Conservation (phyloP, 2,888 invertebrate species). For the Sinotaia quadrata region DNA sequence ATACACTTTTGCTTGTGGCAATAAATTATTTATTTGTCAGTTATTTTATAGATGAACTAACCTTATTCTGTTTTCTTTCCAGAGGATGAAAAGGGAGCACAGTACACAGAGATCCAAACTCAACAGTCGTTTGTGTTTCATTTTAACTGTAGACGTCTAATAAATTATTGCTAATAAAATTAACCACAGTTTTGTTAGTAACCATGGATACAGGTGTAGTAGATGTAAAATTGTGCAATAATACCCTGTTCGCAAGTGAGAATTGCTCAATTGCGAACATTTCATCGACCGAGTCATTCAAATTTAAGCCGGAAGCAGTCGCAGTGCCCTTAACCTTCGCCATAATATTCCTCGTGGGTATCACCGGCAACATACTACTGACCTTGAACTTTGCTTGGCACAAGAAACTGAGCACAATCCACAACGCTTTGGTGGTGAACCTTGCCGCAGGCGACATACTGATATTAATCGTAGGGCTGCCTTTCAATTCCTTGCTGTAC, state of each 20-base stretch:
- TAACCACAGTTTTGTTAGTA: too few relatives aligned
- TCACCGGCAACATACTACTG: constrained; percentile 43
- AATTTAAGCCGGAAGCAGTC: constrained; percentile 34
- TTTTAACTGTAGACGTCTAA: too few relatives aligned
- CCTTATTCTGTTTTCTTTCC: too few relatives aligned
- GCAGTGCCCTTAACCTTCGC: constrained; percentile 42
- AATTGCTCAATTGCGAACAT: constrained; percentile 19
- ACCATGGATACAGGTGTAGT: too few relatives aligned
- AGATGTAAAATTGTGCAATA: constrained; percentile 19
- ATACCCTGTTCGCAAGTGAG: background rate
- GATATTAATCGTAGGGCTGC: constrained; percentile 42
- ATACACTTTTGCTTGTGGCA: too few relatives aligned
- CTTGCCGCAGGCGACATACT: constrained; percentile 46
- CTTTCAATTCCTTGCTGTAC: constrained; percentile 47
- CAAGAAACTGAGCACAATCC: constrained; percentile 40
- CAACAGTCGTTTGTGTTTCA: too few relatives aligned
- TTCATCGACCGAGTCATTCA: background rate
- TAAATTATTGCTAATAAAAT: too few relatives aligned
- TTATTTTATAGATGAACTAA: too few relatives aligned
- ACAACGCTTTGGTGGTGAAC: constrained; percentile 44
- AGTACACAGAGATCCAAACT: too few relatives aligned
- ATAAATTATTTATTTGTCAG: too few relatives aligned
- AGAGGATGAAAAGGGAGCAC: too few relatives aligned
- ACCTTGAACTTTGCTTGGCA: constrained; percentile 37
- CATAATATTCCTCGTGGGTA: constrained; percentile 41